Percentiles rank a stretch among this genome's conserved stretches.
Conservation (phyloP, 2,797 vertebrate genomes). For the Carduelis carduelis region DNA sequence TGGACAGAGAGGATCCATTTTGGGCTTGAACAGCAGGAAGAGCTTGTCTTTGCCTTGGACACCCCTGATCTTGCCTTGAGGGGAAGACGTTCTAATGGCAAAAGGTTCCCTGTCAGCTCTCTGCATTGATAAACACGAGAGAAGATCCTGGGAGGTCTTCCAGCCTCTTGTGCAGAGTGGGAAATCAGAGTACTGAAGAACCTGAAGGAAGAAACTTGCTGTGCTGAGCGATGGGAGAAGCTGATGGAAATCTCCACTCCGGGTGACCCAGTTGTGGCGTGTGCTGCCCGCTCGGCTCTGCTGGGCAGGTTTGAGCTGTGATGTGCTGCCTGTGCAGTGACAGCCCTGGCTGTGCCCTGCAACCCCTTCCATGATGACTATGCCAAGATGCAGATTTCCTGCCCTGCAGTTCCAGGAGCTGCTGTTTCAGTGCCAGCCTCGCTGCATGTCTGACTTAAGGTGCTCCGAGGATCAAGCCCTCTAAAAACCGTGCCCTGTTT, state of each 20-base stretch:
- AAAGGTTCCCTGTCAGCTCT: neutral
- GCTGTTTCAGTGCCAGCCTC: neutral
- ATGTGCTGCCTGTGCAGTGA: neutral
- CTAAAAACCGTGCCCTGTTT: neutral
- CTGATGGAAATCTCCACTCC: rapidly evolving
- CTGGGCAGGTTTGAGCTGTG: neutral
- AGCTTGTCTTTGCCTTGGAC: neutral
- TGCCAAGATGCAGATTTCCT: neutral
- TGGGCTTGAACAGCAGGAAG: neutral
- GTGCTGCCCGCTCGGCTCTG: neutral
- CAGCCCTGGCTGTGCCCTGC: neutral
- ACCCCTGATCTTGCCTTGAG: neutral
- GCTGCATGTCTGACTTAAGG: neutral
- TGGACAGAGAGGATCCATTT: neutral
- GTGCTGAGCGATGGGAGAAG: neutral
- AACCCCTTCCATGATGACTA: neutral
- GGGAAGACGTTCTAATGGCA: neutral
- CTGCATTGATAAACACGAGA: neutral
- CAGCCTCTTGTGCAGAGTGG: neutral
- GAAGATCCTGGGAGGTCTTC: neutral
- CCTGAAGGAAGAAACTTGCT: neutral
- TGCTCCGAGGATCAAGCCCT: neutral
- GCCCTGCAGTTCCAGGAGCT: neutral
- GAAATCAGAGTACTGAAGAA: neutral
- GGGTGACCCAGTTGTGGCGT: neutral